Conservation (phyloP, 2,113 vertebrate genomes). For the Sinosuthora webbiana region DNA sequence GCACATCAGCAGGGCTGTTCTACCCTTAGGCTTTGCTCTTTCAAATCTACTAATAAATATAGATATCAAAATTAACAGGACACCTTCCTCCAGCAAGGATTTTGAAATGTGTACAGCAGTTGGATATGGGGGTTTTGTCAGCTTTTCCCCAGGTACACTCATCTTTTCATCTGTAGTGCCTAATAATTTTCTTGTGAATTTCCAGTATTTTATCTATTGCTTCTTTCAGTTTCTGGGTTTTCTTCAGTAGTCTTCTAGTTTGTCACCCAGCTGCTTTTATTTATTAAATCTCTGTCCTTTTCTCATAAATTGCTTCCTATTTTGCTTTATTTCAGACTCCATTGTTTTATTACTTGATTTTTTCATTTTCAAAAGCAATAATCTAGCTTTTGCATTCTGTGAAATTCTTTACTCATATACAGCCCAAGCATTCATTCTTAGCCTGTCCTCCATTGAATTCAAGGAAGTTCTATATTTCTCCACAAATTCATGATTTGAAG, state of each 20-base stretch:
- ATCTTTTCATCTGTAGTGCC: neutral
- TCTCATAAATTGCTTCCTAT: neutral
- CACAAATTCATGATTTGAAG: neutral
- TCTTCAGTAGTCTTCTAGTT: neutral
- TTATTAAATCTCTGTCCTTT: neutral
- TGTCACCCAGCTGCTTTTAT: neutral
- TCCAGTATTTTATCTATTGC: neutral
- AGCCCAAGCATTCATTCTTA: neutral
- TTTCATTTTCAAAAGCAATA: neutral
- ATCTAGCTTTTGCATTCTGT: neutral
- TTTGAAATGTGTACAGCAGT: neutral
- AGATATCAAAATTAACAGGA: neutral
- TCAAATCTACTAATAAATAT: neutral
- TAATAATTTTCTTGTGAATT: neutral
- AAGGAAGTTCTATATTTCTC: neutral
- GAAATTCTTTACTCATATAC: neutral
- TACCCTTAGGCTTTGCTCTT: neutral
- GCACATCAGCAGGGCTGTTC: neutral
- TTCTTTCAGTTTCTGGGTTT: neutral
- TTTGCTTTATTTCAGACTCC: neutral
- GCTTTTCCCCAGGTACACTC: neutral
- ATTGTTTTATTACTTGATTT: neutral
- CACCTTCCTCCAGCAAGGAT: neutral
- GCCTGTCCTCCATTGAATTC: accelerated
- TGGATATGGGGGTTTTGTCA: neutral